Percentiles rank a stretch among this genome's conserved stretches.
phyloP scores from a whole-genome alignment of 2,113 vertebrate genomes.

The Dromaius novaehollandiae region DNA sequence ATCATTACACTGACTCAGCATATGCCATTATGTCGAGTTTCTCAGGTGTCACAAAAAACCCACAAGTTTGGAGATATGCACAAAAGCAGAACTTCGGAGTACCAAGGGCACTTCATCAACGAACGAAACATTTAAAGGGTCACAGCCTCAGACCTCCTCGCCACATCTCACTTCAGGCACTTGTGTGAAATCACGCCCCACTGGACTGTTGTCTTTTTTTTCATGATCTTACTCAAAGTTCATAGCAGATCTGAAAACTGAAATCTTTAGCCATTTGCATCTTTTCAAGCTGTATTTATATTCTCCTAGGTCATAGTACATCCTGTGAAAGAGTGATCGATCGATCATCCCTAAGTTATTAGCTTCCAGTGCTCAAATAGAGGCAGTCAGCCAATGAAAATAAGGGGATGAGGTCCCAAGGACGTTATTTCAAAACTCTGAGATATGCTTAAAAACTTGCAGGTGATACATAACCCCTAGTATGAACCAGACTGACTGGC shows the following conservation, averaged over 20 bases:
- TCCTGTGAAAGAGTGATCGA: background rate
- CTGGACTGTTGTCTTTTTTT: background rate
- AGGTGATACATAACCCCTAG: background rate
- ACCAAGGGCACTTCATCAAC: background rate
- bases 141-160: background rate
- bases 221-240: background rate
- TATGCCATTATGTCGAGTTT: rapidly evolving
- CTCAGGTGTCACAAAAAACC: background rate
- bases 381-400: background rate
- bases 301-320: background rate
- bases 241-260: background rate
- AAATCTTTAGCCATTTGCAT: background rate
- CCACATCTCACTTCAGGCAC: background rate
- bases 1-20: rapidly evolving
- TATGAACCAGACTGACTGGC: background rate
- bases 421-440: background rate
- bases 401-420: background rate
- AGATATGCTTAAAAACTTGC: background rate
- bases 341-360: background rate
- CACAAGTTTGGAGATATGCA: rapidly evolving
- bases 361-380: background rate
- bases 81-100: background rate
- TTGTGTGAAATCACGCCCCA: background rate
- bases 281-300: background rate
- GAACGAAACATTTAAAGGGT: background rate